These are phyloP conservation scores for Sphaeramia orbicularis DNA, from an alignment of 2,797 vertebrate species.

Conservation along the genomic window DNA sequence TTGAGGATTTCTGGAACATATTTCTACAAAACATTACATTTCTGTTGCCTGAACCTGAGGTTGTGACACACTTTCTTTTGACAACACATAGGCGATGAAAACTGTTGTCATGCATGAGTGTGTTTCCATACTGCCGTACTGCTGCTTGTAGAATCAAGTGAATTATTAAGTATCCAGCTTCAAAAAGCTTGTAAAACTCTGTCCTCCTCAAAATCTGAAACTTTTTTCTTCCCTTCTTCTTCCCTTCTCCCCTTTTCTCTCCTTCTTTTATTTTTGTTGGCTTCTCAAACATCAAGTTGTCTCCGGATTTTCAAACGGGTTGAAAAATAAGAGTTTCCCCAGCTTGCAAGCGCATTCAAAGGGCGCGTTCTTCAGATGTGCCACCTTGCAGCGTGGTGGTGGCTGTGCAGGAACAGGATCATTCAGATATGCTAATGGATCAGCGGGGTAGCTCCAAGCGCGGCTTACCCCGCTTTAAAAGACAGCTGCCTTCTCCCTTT, in stretches of 20 bases:
- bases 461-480: conserved; percentile 87
- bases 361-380: conserved; percentile 87
- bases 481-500: conserved; percentile 88
- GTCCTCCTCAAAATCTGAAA: conserved; percentile 82
- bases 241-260: conserved; percentile 61
- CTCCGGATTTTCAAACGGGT: conserved; percentile 85
- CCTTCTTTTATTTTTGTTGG: conserved; percentile 79
- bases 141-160: conserved; percentile 83
- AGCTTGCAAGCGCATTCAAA: conserved; percentile 85
- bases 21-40: conserved; percentile 24
- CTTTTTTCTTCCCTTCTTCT: conserved; percentile 77
- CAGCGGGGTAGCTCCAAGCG: conserved; percentile 87
- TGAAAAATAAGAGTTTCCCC: conserved; percentile 84
- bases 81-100: conserved; percentile 51
- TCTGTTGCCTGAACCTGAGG: conserved; percentile 45
- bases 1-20: conserved; percentile 36
- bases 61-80: conserved; percentile 73
- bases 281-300: conserved; percentile 87
- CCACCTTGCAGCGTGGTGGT: conserved; percentile 88
- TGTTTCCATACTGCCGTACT: conserved; percentile 70
- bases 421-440: conserved; percentile 91
- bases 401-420: conserved; percentile 85
- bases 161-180: conserved; percentile 87
- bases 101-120: conserved; percentile 70
- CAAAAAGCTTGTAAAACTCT: conserved; percentile 83